Evolutionary conservation across 2,113 vertebrate species (phyloP).

Genomic region (Mus musculus): GRCm39 chr17:57199501-57200000

Average conservation of each 20-base stretch:
- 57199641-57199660: constrained; percentile 90
- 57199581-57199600: background rate
- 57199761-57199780: constrained; percentile 80
- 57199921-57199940: constrained; percentile 9
- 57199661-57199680: constrained; percentile 89
- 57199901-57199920: constrained; percentile 64
- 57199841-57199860: constrained; percentile 50
- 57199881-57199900: constrained; percentile 82
- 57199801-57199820: constrained; percentile 88
- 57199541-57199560: background rate
- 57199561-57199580: background rate
- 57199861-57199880: constrained; percentile 70
- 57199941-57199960: background rate
- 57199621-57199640: constrained; percentile 90
- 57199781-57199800: constrained; percentile 82
- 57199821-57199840: constrained; percentile 51
- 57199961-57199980: constrained; percentile 23
- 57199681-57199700: constrained; percentile 88
- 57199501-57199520: background rate
- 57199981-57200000: constrained; percentile 44
- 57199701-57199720: constrained; percentile 86
- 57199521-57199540: background rate
- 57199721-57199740: constrained; percentile 77
- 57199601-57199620: constrained; percentile 85
- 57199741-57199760: constrained; percentile 79